These are phyloP conservation scores for Hyphantria cunea DNA, from an alignment of 1,140 invertebrate genomes.

Conservation along the genomic window DNA sequence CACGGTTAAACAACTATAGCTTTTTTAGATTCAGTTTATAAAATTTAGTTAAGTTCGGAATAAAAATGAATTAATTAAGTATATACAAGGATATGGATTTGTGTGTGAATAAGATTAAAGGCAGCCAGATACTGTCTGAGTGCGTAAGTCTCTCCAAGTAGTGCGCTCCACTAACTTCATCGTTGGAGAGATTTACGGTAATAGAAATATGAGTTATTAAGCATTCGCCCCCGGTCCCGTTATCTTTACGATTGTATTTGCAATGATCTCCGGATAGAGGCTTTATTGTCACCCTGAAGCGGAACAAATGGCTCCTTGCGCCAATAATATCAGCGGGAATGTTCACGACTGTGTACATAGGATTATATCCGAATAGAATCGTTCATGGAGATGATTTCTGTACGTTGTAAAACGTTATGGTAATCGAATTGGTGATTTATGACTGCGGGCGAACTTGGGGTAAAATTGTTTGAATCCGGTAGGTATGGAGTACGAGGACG, in stretches of 20 bases:
- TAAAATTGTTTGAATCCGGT: slow-evolving; percentile 3
- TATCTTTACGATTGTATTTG: slow-evolving; percentile 36
- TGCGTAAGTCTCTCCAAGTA: slow-evolving; percentile 5
- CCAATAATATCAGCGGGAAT: slow-evolving; percentile 21
- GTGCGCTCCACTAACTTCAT: slow-evolving; percentile 5
- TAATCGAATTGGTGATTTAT: slow-evolving; percentile 32
- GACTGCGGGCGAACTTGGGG: background rate
- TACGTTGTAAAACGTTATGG: slow-evolving; percentile 24
- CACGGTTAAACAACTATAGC: no score
- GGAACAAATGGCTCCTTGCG: slow-evolving; percentile 15
- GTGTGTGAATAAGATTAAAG: no score
- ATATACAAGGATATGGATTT: no score
- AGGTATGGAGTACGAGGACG: no score
- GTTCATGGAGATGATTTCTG: slow-evolving; percentile 20
- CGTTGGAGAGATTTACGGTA: slow-evolving; percentile 33
- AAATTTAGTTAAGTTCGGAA: no score
- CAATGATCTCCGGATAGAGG: slow-evolving; percentile 35
- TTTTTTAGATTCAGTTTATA: no score
- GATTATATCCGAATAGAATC: slow-evolving; percentile 20
- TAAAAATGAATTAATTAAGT: no score
- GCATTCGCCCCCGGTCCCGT: slow-evolving; percentile 28
- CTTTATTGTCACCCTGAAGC: slow-evolving; percentile 33
- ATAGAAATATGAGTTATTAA: slow-evolving; percentile 47
- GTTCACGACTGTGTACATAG: background rate
- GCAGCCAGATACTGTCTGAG: background rate